Evolutionary conservation across 2,888 invertebrate genomes (phyloP), one percentile per base, ranked within the genome.

Genomic region (Glyphotaelius pellucidus): DNA sequence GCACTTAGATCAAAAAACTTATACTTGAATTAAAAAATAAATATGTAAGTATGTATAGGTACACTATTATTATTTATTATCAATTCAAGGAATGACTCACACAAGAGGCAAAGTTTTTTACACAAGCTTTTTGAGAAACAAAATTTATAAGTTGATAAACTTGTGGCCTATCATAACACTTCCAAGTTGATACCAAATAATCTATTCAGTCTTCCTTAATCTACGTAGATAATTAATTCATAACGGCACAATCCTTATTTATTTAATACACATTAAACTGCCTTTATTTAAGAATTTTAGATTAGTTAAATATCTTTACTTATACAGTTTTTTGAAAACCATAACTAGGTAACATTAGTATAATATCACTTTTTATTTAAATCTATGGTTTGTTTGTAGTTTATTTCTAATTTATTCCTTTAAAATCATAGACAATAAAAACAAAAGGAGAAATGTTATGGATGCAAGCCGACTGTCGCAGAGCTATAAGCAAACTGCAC

Each of bases 141-240:
- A 52, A 19, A 19, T 52, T 52, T 15, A 67, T 25, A 25, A 19
- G 25, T 67, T 67, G 67, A 67, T 25, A 19, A 67, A 25, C 25
- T 67, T 67, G 25, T 67, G 1, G 67, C 67, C 67, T 25, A n/a
- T 25, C 67, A 9, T 67, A 67, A n/a, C 38, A 32, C 83, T 83
- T 38, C 83, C 83, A 25, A 35, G 25, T 32, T 83, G 83, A 83
- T 35, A 31, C 35, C 83, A 85, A 35, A 85, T 42, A 85, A 31
- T 80, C 90, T 90, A 90, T 81, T 90, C 90, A 90, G 90, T 90
- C 90, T 81, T 90, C 81, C 90, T 90, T 90, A 90, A 32, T 47
- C 47, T 81, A 67, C 5, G 25, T 67, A 67, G 67, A 19, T 67
- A 5, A 15, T 52, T 25, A n/a, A n/a, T 67, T 9, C 9, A 67